These are phyloP conservation scores for Panopea generosa DNA, from an alignment of 2,888 invertebrate species.

Conservation along the genomic window DNA sequence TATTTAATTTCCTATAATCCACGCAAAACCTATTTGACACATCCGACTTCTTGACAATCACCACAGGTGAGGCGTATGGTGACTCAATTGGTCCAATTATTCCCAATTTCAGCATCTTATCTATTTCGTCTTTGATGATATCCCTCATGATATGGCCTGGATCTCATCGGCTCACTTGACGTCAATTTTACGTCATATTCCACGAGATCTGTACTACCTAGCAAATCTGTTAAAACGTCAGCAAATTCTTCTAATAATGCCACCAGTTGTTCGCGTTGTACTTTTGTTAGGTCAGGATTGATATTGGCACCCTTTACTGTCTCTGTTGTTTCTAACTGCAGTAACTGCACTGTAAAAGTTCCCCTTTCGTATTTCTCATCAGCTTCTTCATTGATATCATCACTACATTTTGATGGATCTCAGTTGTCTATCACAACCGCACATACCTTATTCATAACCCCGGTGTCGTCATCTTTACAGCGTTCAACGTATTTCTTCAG, in stretches of 20 bases:
- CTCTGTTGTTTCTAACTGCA: background rate
- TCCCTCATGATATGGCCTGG: constrained; percentile 27
- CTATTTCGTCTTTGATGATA: constrained; percentile 24
- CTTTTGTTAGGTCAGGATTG: background rate
- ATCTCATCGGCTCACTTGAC: constrained; percentile 21
- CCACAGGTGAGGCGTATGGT: constrained; percentile 52
- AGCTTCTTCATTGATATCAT: background rate
- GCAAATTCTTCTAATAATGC: constrained; percentile 17
- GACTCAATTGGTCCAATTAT: constrained; percentile 54
- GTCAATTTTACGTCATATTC: constrained; percentile 30
- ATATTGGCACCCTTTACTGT: background rate
- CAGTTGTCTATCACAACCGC: background rate
- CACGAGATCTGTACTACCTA: constrained; percentile 19
- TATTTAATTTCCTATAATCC: background rate
- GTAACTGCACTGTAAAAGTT: background rate
- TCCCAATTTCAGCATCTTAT: constrained; percentile 47
- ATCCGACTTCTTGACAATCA: constrained; percentile 57
- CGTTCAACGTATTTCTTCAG: constrained; percentile 31
- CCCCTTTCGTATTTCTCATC: background rate
- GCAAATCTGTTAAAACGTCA: constrained; percentile 30
- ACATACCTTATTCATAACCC: background rate
- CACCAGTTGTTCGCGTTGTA: background rate
- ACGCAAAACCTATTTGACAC: constrained; percentile 20
- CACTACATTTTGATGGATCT: too few species aligned
- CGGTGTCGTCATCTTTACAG: background rate